Evolutionary conservation across 1,140 invertebrate species (phyloP), one percentile per base, ranked within the genome.

Genomic region (Centruroides sculpturatus): DNA sequence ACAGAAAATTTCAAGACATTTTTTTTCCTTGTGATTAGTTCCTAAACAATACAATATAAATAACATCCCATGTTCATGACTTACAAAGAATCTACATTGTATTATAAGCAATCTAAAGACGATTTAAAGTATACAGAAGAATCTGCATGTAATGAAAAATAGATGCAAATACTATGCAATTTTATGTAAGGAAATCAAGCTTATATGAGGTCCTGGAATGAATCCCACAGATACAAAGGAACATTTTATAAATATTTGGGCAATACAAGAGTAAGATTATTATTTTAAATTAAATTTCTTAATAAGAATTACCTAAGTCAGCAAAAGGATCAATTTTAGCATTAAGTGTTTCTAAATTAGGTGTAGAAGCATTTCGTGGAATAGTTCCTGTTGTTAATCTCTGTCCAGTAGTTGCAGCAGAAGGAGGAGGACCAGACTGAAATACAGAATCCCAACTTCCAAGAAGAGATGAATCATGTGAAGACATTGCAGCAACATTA

Each of bases 281-380:
- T 8, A 5, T 61, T 23, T 23, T 23, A 23, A 23, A 23, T 23
- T 23, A 23, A 23, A 23, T 23, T 41, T 41, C 8, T 41, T 3
- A 2, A 6, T 41, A 6, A 41, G 11, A 59, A 0, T 73, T 77
- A 46, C 71, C 75, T 5, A 82, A 69, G 69, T 80, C 79, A 35
- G 77, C 76, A 62, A 82, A 81, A 5, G 78, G 78, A 70, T 81
- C 81, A 50, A 66, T 55, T 47, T 62, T 59, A 23, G 66, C 72
- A 51, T 75, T 74, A 13, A 65, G 35, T 9, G 74, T 73, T 7
- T 75, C 73, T 12, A 82, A 77, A 69, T 82, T 82, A 3, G 80
- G 80, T 35, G 79, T 78, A 58, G 79, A 81, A 7, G 79, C 74
- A 69, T 81, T 82, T 35, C 80, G 68, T 1, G 78, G 79, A 8